Percentiles rank a stretch among this genome's conserved stretches.
Evolutionary conservation across 2,888 invertebrate species (phyloP).

Genomic region (Portevinia maculata): DNA sequence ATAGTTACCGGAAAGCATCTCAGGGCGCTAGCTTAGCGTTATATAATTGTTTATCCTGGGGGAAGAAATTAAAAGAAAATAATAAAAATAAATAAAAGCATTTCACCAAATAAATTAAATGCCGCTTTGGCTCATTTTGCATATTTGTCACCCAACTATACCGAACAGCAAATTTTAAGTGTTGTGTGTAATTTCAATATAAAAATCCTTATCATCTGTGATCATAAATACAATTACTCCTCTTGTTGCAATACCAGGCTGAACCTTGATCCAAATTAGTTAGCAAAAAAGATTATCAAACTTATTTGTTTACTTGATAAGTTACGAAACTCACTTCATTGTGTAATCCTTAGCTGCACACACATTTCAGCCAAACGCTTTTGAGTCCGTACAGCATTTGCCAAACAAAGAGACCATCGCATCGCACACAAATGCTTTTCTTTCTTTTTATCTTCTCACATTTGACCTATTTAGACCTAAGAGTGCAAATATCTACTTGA

Average conservation of each 20-base stretch:
- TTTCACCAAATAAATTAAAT: no score
- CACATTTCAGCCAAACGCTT: not conserved
- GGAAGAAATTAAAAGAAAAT: no score
- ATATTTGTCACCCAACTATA: no score
- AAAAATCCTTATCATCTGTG: no score
- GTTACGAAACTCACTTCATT: conserved; percentile 12
- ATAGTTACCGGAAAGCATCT: no score
- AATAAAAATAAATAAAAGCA: no score
- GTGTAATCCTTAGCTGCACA: not conserved
- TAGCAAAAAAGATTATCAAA: not conserved
- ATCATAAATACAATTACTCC: no score
- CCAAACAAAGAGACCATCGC: conserved; percentile 15
- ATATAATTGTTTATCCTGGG: no score
- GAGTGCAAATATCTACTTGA: conserved; percentile 63
- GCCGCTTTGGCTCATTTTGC: no score
- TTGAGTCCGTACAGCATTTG: not conserved
- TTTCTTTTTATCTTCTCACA: conserved; percentile 25
- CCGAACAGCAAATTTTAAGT: no score
- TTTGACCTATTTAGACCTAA: conserved; percentile 46
- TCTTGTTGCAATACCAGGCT: not conserved
- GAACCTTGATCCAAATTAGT: conserved; percentile 8
- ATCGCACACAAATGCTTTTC: conserved; percentile 20
- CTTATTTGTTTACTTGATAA: conserved; percentile 14
- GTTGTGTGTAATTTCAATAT: no score
- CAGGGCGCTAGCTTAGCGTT: no score